Conservation (phyloP, 2,888 invertebrate genomes). For the Xestia sexstrigata region DNA sequence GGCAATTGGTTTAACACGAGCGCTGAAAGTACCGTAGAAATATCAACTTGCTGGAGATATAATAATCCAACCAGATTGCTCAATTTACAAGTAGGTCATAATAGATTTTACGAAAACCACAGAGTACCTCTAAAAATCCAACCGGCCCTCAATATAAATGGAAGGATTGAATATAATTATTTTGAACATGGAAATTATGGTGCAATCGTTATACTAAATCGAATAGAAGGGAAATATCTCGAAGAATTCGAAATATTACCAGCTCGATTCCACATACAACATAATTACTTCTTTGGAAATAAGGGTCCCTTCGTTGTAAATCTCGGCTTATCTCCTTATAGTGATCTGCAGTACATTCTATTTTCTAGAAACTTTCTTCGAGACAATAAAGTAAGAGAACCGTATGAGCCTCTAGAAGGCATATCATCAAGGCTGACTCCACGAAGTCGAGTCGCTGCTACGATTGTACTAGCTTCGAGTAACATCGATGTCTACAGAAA, state of each 20-base stretch:
- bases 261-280: constrained; percentile 93
- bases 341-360: constrained; percentile 94
- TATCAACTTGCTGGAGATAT: constrained; percentile 95
- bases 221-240: constrained; percentile 90
- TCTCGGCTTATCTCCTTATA: constrained; percentile 96
- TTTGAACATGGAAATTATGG: constrained; percentile 96
- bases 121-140: constrained; percentile 94
- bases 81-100: constrained; percentile 95
- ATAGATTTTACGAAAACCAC: constrained; percentile 94
- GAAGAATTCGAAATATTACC: constrained; percentile 95
- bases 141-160: constrained; percentile 95
- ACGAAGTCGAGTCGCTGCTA: constrained; percentile 97
- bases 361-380: constrained; percentile 97
- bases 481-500: constrained; percentile 97
- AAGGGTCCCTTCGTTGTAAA: constrained; percentile 96
- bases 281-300: constrained; percentile 97
- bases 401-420: constrained; percentile 93
- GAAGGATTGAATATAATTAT: constrained; percentile 96
- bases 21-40: constrained; percentile 94
- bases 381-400: constrained; percentile 96
- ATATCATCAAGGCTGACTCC: constrained; percentile 94
- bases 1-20: constrained; percentile 97
- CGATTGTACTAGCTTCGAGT: constrained; percentile 97
- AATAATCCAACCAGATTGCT: constrained; percentile 88
- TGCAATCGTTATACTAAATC: constrained; percentile 95